Evolutionary conservation across 1,140 invertebrate genomes (phyloP).

Genomic region (Cydia fagiglandana): DNA sequence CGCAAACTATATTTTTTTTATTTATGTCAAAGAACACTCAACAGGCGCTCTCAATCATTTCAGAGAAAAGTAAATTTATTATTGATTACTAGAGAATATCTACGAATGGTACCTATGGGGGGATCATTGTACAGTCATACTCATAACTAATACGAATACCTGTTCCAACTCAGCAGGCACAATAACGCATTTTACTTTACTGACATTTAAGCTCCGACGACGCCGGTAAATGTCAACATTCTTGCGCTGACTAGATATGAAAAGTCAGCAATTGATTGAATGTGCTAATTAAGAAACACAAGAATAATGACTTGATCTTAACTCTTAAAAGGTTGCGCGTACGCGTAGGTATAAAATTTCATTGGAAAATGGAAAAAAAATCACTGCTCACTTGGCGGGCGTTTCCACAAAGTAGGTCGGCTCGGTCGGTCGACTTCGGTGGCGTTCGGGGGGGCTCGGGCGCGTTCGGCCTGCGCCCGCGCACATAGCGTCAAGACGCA

Average conservation of each 20-base stretch:
- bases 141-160: no score
- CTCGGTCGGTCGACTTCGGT: slow-evolving; percentile 58
- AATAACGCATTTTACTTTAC: background rate
- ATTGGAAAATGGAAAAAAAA: slow-evolving; percentile 76
- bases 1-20: no score
- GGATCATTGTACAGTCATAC: no score
- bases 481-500: slow-evolving; percentile 62
- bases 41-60: no score
- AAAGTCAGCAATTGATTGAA: background rate
- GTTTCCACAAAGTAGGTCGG: slow-evolving; percentile 72
- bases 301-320: slow-evolving; percentile 10
- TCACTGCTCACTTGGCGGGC: slow-evolving; percentile 57
- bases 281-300: background rate
- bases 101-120: no score
- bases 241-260: background rate
- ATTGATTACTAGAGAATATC: no score
- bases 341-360: slow-evolving; percentile 60
- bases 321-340: slow-evolving; percentile 32
- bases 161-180: no score
- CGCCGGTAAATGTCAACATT: slow-evolving; percentile 3
- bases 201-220: background rate
- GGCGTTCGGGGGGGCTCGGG: slow-evolving; percentile 55
- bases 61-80: no score
- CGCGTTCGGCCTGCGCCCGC: slow-evolving; percentile 55
- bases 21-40: no score